A percentile compares a stretch with the other conserved stretches of the same genome.
phyloP scores from a whole-genome alignment of 2,888 invertebrate species.

The Notocelia uddmanniana region DNA sequence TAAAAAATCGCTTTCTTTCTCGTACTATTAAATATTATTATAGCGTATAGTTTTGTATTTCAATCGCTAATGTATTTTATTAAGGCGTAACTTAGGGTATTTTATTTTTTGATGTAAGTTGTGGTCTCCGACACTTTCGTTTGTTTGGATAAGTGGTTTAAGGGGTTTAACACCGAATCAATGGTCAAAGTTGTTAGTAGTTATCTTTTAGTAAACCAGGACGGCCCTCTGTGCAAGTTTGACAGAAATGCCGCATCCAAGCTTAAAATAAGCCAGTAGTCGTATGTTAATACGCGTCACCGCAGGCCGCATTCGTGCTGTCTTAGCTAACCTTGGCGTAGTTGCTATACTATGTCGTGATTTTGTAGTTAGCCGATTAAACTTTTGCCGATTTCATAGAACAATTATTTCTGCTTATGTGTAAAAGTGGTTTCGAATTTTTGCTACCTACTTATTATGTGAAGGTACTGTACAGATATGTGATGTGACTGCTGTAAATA shows the following conservation, averaged over 20 bases:
- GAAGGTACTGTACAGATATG: neutral
- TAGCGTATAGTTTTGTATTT: no score
- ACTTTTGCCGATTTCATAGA: constrained; percentile 38
- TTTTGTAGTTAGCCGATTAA: constrained; percentile 43
- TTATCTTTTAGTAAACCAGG: no score
- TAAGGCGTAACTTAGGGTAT: no score
- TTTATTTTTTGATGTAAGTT: no score
- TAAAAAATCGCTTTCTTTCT: no score
- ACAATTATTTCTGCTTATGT: constrained; percentile 1
- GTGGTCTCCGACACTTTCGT: no score
- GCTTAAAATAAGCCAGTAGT: constrained; percentile 14
- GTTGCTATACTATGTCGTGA: constrained; percentile 30
- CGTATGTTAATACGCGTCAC: constrained; percentile 46
- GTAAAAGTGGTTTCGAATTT: neutral
- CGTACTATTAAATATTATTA: no score
- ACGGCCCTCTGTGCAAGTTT: neutral
- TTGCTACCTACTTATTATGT: neutral
- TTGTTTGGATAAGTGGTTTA: no score
- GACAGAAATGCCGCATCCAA: constrained; percentile 39
- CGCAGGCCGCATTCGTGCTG: constrained; percentile 51
- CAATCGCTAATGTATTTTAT: no score
- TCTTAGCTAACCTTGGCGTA: constrained; percentile 59
- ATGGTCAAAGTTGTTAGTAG: no score
- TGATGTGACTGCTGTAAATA: neutral
- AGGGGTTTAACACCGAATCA: no score